phyloP scores from a whole-genome alignment of 2,113 vertebrate genomes.

The Epinephelus fuscoguttatus region DNA sequence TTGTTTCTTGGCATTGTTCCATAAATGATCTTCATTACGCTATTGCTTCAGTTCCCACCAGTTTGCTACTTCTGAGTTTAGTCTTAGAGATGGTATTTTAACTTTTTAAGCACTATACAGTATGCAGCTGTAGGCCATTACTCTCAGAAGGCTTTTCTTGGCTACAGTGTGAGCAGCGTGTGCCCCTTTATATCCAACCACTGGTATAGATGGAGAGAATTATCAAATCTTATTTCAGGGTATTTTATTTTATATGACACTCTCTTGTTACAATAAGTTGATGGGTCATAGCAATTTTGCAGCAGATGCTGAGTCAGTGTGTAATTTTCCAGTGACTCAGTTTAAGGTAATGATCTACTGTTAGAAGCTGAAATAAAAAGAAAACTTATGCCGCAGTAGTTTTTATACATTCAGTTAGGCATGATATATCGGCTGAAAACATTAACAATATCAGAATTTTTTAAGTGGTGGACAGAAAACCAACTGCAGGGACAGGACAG shows the following conservation, averaged over 20 bases:
- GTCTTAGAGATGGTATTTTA: constrained; percentile 66
- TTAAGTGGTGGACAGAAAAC: constrained; percentile 73
- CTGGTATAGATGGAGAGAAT: constrained; percentile 57
- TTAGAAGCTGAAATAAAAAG: constrained; percentile 51
- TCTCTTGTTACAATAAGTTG: constrained; percentile 76
- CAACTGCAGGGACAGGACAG: constrained; percentile 72
- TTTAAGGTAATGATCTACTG: constrained; percentile 68
- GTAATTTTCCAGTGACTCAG: constrained; percentile 77
- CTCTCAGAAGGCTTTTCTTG: constrained; percentile 69
- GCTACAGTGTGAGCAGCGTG: constrained; percentile 42
- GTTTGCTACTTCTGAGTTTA: constrained; percentile 61
- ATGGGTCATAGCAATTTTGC: constrained; percentile 55
- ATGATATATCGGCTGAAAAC: constrained; percentile 49
- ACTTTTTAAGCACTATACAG: constrained; percentile 62
- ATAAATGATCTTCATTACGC: constrained; percentile 65
- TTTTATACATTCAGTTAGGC: constrained; percentile 40
- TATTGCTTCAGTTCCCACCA: constrained; percentile 49
- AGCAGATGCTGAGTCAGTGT: constrained; percentile 54
- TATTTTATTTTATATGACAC: constrained; percentile 73
- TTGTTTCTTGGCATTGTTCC: constrained; percentile 49
- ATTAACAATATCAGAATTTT: constrained; percentile 48
- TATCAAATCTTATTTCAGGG: constrained; percentile 79
- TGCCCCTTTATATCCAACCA: constrained; percentile 57
- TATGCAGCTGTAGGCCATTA: constrained; percentile 71
- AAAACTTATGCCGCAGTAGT: constrained; percentile 19